phyloP scores from a whole-genome alignment of 2,888 invertebrate species.

The Stegana nigrithorax region DNA sequence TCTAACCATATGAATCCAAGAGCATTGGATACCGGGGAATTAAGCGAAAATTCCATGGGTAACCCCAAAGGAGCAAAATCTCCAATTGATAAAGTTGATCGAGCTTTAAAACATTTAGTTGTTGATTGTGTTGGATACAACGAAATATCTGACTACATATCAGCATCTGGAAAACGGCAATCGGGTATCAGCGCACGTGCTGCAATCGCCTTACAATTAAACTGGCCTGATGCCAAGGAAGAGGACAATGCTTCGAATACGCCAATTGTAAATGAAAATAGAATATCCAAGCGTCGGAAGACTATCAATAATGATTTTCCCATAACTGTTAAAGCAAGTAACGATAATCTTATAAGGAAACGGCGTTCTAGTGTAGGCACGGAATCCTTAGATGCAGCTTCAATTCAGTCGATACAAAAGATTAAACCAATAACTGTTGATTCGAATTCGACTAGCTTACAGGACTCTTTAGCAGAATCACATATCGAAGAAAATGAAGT shows the following conservation, averaged over 20 bases:
- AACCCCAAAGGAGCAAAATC: neutral
- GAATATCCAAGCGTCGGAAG: neutral
- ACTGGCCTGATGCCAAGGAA: neutral
- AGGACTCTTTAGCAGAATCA: too few species aligned
- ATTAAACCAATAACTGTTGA: too few species aligned
- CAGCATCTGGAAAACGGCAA: slow-evolving; percentile 26
- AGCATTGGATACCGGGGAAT: neutral
- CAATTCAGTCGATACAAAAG: too few species aligned
- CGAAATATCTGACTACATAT: slow-evolving; percentile 30
- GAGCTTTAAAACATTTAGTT: slow-evolving; percentile 27
- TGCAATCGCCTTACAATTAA: slow-evolving; percentile 31
- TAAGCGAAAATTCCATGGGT: neutral
- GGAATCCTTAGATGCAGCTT: too few species aligned
- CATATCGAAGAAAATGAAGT: too few species aligned
- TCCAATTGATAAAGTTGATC: slow-evolving; percentile 10
- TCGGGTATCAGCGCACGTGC: slow-evolving; percentile 32
- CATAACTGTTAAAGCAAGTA: slow-evolving; percentile 25
- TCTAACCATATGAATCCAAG: neutral
- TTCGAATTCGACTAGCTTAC: too few species aligned
- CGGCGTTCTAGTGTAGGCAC: neutral
- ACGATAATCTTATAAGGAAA: too few species aligned
- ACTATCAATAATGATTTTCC: neutral
- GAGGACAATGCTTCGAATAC: neutral
- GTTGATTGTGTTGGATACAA: slow-evolving; percentile 37
- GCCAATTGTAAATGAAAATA: neutral